Conservation (phyloP, 2,888 invertebrate genomes). For the Dicyrtoma fusca region DNA sequence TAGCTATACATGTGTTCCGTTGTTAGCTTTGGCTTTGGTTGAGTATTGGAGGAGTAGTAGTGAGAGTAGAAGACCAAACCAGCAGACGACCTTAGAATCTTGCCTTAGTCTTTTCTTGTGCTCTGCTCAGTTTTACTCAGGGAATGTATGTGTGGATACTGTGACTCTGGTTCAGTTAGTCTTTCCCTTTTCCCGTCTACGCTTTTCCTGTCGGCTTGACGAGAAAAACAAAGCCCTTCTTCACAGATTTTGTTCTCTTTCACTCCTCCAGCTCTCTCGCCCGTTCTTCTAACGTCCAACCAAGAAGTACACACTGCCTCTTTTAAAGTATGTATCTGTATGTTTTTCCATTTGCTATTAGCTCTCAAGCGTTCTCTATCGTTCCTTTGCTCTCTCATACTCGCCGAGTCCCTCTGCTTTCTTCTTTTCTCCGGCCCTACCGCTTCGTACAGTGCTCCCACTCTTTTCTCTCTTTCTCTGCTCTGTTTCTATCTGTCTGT, state of each 20-base stretch:
- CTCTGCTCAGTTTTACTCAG: too few species aligned
- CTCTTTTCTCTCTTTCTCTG: constrained; percentile 23
- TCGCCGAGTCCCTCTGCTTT: constrained; percentile 22
- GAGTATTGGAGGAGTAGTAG: too few species aligned
- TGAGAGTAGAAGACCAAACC: too few species aligned
- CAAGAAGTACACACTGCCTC: not conserved
- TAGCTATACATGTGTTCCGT: too few species aligned
- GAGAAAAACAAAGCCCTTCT: constrained; percentile 45
- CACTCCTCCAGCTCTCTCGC: constrained; percentile 23
- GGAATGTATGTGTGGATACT: not conserved
- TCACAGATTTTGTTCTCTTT: constrained; percentile 42
- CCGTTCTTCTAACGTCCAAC: not conserved
- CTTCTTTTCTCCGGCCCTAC: constrained; percentile 30
- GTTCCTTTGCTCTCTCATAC: not conserved
- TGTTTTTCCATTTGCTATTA: not conserved
- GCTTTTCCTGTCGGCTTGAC: constrained; percentile 26
- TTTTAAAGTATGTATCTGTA: not conserved
- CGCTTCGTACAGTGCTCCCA: constrained; percentile 11
- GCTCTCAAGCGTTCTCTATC: not conserved
- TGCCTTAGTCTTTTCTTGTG: too few species aligned
- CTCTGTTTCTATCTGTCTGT: constrained; percentile 20
- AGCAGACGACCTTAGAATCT: too few species aligned
- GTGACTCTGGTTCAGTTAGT: not conserved
- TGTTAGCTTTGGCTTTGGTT: too few species aligned
- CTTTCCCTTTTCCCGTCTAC: constrained; percentile 11